Conservation (phyloP, 2,113 vertebrate genomes). For the Pithys albifrons region DNA sequence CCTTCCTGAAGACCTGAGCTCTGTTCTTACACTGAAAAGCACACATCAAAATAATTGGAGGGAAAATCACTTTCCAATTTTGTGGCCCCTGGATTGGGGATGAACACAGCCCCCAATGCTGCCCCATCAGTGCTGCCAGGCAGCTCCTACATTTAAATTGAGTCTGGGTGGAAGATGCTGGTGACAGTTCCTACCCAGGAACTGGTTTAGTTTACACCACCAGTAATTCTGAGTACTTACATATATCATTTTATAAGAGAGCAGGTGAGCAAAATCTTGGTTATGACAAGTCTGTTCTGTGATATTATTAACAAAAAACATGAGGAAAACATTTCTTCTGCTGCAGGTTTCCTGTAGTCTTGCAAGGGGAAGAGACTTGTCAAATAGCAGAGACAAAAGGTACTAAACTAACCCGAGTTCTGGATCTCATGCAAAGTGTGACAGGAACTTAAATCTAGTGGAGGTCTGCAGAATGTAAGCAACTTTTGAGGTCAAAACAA, state of each 20-base stretch:
- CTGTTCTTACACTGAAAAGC: background rate
- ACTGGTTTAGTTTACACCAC: background rate
- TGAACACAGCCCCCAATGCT: background rate
- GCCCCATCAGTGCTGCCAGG: background rate
- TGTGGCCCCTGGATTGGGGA: too few species aligned
- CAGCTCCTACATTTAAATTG: background rate
- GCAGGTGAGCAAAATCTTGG: background rate
- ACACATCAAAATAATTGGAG: background rate
- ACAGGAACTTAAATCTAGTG: background rate
- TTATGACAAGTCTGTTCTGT: background rate
- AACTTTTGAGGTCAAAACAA: conserved; percentile 76
- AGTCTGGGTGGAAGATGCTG: accelerated
- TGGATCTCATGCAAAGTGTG: background rate
- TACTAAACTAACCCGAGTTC: background rate
- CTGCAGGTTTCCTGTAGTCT: background rate
- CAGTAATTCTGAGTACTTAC: background rate
- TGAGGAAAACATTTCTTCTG: background rate
- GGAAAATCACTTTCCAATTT: background rate
- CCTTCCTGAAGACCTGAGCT: background rate
- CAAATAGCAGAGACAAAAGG: background rate
- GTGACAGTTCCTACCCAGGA: background rate
- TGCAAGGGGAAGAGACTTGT: background rate
- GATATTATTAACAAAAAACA: background rate
- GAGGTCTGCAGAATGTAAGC: conserved; percentile 77
- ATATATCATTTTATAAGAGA: background rate